Conservation (phyloP, 2,113 vertebrate genomes). For the Phainopepla nitens region DNA sequence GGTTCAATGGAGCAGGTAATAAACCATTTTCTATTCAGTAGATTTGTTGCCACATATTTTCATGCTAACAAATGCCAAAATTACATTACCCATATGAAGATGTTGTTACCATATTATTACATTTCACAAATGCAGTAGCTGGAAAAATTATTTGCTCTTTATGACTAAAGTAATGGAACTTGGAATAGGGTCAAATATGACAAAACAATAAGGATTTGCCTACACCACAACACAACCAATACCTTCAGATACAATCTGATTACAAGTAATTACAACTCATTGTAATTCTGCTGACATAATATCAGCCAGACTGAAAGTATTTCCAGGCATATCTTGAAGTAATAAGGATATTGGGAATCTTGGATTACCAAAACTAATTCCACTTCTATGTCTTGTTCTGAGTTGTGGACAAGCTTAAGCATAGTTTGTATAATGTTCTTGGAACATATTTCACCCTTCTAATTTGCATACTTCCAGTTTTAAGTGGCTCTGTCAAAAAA, state of each 20-base stretch:
- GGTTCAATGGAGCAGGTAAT: not conserved
- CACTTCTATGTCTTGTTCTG: not conserved
- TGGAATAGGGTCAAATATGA: not conserved
- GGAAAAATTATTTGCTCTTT: not conserved
- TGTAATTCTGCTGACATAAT: not conserved
- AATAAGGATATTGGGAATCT: not conserved
- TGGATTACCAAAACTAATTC: not conserved
- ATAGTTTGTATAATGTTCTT: not conserved
- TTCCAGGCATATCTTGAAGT: not conserved
- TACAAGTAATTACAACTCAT: not conserved
- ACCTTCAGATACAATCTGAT: not conserved
- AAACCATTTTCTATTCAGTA: not conserved
- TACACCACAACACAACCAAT: not conserved
- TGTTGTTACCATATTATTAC: not conserved
- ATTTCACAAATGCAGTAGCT: not conserved
- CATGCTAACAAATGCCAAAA: not conserved
- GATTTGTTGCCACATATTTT: not conserved
- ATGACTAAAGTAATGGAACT: not conserved
- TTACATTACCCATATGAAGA: not conserved
- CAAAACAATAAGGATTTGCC: not conserved
- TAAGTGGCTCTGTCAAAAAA: constrained; percentile 4
- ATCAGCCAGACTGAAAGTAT: not conserved
- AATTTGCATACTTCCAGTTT: not conserved
- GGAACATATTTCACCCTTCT: not conserved
- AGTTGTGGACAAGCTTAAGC: not conserved